Evolutionary conservation across 1,140 invertebrate genomes (phyloP), one percentile per base, ranked within the genome.

Genomic region (Platyura marginata): DNA sequence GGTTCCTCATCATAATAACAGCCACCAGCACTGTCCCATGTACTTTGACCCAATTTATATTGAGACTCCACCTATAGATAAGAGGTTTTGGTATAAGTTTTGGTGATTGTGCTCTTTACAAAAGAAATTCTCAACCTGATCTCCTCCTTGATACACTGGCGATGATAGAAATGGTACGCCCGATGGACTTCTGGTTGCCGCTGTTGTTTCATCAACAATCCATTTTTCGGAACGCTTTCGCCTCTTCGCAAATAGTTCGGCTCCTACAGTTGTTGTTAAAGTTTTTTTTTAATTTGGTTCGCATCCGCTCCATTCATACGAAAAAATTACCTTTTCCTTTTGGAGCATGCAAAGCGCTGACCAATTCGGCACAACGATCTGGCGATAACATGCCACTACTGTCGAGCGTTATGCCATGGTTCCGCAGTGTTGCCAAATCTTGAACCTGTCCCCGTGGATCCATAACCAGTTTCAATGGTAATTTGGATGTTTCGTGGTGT

Each of bases 211-310:
- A 49, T 86, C 84, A 15, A 89, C 79, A 15, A 89, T 71, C 80
- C 82, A 91, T 60, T 88, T 84, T 54, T 88, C 82, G 5, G 81
- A 81, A 50, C 78, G 74, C 68, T 81, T 83, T 55, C 82, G 77
- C 37, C 86, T 71, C 57, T 88, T 88, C 16, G 83, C 83, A 65
- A 90, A 90, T 51, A 90, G 69, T 63, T 84, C 79, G 13, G 84
- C 85, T 44, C 84, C 83, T 82, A 47, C 29, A 15, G 34, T n/a
- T n/a, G n/a, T n/a, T n/a, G n/a, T n/a, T n/a, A n/a, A n/a, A n/a
- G n/a, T n/a, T n/a, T n/a, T n/a, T n/a, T n/a, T n/a, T 29, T 8
- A 13, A 29, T 29, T 29, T 29, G 6, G 13, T 29, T 29, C 25
- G 6, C 25, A 29, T 29, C 13, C 6, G 6, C 13, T 29, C 6